Conservation (phyloP, 2,888 invertebrate genomes). For the Uloborus plumipes region DNA sequence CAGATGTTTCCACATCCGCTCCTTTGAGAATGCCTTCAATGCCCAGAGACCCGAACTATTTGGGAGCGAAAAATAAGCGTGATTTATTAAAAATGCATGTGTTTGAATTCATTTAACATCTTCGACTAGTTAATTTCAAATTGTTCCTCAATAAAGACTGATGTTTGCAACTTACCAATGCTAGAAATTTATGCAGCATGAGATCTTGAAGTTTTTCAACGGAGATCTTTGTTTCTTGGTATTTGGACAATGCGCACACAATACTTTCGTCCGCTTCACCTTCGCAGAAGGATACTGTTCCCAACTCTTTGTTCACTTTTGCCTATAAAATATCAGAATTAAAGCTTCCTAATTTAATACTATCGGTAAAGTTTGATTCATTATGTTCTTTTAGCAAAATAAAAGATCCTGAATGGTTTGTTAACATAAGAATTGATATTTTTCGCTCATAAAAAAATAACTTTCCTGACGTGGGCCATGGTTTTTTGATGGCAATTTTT, state of each 20-base stretch:
- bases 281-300: constrained; percentile 27
- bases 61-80: neutral
- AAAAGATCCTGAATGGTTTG: too few species aligned
- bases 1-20: constrained; percentile 34
- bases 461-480: too few species aligned
- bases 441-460: too few species aligned
- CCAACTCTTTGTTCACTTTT: neutral
- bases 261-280: neutral
- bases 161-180: constrained; percentile 17
- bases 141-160: neutral
- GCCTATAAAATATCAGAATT: constrained; percentile 10
- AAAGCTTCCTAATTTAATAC: too few species aligned
- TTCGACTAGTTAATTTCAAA: neutral
- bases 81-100: neutral
- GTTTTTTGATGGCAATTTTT: too few species aligned
- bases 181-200: constrained; percentile 33
- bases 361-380: too few species aligned
- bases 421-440: too few species aligned
- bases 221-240: constrained; percentile 9
- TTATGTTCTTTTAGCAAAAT: too few species aligned
- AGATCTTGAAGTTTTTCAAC: constrained; percentile 36
- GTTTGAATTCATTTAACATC: neutral
- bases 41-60: constrained; percentile 52
- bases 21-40: constrained; percentile 48
- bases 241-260: constrained; percentile 7